A percentile compares a stretch with the other conserved stretches of the same genome.
Evolutionary conservation across 2,113 vertebrate species (phyloP).

Genomic region (Petaurus breviceps): DNA sequence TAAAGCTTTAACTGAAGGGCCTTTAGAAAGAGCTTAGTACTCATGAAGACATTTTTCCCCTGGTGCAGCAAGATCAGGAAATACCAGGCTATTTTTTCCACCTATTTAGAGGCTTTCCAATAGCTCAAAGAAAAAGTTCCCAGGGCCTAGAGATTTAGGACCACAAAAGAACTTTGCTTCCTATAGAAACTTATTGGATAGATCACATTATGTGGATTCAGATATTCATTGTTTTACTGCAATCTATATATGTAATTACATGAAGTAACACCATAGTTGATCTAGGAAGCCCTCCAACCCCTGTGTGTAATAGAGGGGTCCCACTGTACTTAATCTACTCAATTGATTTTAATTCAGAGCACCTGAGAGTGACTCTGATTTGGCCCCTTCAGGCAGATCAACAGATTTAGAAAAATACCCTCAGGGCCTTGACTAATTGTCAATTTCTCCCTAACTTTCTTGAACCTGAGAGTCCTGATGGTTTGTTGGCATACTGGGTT

Average conservation of each 20-base stretch:
- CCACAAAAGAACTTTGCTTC: conserved; percentile 34
- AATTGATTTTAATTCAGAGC: neutral
- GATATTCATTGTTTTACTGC: conserved; percentile 11
- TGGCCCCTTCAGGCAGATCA: neutral
- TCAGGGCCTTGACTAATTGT: neutral
- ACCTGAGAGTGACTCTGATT: neutral
- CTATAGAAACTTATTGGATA: conserved; percentile 10
- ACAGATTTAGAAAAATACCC: conserved; percentile 5
- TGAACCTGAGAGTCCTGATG: neutral
- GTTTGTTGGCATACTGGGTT: neutral
- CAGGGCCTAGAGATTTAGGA: neutral
- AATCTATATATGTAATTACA: neutral
- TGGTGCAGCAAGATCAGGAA: conserved; percentile 34
- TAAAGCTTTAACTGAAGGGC: conserved; percentile 55
- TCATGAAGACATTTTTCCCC: conserved; percentile 37
- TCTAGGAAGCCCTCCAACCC: conserved; percentile 13
- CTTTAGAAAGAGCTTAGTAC: conserved; percentile 43
- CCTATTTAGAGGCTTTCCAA: neutral
- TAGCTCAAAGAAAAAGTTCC: conserved; percentile 19
- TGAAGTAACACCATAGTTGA: neutral
- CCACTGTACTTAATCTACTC: neutral
- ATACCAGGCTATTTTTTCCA: conserved; percentile 31
- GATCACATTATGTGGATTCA: neutral
- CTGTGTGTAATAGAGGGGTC: neutral
- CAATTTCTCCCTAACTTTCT: neutral